Percentiles rank a stretch among this genome's conserved stretches.
These are phyloP conservation scores for Drosophila villosipedis DNA, from an alignment of 2,888 invertebrate genomes.

Conservation along the genomic window DNA sequence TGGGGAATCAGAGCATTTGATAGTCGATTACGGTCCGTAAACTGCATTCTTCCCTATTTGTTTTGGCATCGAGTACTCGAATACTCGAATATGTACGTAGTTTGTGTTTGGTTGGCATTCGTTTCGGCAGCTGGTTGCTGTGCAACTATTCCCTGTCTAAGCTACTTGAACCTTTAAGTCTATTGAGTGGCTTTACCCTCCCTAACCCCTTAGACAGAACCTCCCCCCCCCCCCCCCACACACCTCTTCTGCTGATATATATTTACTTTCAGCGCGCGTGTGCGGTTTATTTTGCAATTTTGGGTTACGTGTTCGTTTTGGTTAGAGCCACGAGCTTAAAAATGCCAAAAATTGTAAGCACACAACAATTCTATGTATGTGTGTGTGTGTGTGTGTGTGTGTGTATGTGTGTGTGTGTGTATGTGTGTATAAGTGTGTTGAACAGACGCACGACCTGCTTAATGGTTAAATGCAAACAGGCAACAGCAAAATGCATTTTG, in stretches of 20 bases:
- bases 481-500: conserved; percentile 74
- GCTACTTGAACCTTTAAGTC: conserved; percentile 65
- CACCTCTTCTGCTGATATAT: background rate
- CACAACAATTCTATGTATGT: conserved; percentile 51
- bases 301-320: conserved; percentile 74
- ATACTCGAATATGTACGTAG: background rate
- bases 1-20: conserved; percentile 2
- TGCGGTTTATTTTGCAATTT: conserved; percentile 78
- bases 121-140: conserved; percentile 25
- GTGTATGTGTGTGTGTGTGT: background rate
- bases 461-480: conserved; percentile 75
- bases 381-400: background rate
- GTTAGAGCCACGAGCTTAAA: conserved; percentile 53
- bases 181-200: conserved; percentile 54
- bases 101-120: conserved; percentile 21
- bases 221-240: background rate
- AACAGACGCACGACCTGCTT: conserved; percentile 58
- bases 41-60: conserved; percentile 22
- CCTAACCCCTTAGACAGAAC: background rate
- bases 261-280: conserved; percentile 34
- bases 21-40: conserved; percentile 6
- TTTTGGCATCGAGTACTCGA: conserved; percentile 18
- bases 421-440: conserved; percentile 1
- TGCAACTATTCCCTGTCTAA: conserved; percentile 29
- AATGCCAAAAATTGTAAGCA: conserved; percentile 62